Conservation (phyloP, 2,888 invertebrate species). For the Muscina levida region DNA sequence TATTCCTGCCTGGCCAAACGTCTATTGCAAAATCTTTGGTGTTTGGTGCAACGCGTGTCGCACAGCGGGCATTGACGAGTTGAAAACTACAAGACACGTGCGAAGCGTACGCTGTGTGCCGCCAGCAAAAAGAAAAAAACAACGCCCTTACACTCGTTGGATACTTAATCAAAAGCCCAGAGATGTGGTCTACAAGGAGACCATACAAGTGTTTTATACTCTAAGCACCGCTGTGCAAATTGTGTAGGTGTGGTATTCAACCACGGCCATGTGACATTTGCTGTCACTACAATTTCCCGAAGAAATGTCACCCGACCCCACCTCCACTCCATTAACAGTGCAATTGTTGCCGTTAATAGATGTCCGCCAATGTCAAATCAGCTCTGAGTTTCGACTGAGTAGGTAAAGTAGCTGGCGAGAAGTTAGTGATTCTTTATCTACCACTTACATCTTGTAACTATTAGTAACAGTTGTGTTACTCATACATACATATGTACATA, state of each 20-base stretch:
- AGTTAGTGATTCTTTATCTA: slow-evolving; percentile 42
- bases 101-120: slow-evolving; percentile 43
- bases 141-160: slow-evolving; percentile 25
- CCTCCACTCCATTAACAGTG: neutral
- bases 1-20: no score
- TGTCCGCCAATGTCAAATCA: neutral
- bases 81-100: slow-evolving; percentile 46
- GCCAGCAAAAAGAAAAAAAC: neutral
- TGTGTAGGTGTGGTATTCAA: slow-evolving; percentile 48
- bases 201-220: slow-evolving; percentile 58
- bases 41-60: slow-evolving; percentile 59
- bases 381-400: neutral
- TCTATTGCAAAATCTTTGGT: slow-evolving; percentile 14
- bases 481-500: no score
- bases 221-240: slow-evolving; percentile 47
- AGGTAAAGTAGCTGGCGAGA: slow-evolving; percentile 41
- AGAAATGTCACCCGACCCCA: neutral
- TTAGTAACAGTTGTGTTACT: slow-evolving; percentile 55
- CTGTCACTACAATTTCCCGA: slow-evolving; percentile 53
- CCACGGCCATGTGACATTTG: slow-evolving; percentile 52
- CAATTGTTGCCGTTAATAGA: slow-evolving; percentile 29
- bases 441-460: slow-evolving; percentile 63
- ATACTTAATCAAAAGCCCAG: slow-evolving; percentile 57
- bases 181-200: slow-evolving; percentile 38
- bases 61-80: slow-evolving; percentile 51